A percentile compares a stretch with the other conserved stretches of the same genome.
phyloP scores from a whole-genome alignment of 37 sponge, comb jelly and placozoan genomes.

The Dysidea cf. avara region DNA sequence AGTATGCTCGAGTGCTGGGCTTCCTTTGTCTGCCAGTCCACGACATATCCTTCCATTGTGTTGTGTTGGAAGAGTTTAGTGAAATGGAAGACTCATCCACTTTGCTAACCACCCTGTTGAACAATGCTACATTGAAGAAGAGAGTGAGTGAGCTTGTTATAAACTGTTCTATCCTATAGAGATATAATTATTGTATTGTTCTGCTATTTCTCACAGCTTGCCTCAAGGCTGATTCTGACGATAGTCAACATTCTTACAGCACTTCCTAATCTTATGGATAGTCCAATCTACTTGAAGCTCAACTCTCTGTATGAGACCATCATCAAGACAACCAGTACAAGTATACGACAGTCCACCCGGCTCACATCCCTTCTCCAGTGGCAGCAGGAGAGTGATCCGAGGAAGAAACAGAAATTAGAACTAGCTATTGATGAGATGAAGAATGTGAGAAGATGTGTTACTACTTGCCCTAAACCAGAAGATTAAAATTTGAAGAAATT shows the following conservation, averaged over 20 bases:
- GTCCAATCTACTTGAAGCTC: slow-evolving; percentile 5
- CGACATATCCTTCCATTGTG: not conserved
- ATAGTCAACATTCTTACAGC: slow-evolving; percentile 27
- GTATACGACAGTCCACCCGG: slow-evolving; percentile 23
- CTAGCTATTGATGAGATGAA: slow-evolving; percentile 69
- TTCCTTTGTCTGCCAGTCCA: too few species aligned
- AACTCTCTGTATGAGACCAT: slow-evolving; percentile 39
- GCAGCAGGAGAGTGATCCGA: slow-evolving; percentile 31
- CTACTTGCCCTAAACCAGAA: not conserved
- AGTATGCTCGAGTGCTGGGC: too few species aligned
- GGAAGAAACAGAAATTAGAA: slow-evolving; percentile 52
- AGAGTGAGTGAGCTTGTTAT: too few species aligned
- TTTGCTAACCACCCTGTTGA: too few species aligned
- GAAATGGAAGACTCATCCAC: too few species aligned
- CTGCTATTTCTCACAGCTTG: slow-evolving; percentile 29
- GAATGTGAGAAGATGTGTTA: slow-evolving; percentile 33
- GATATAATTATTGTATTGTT: too few species aligned
- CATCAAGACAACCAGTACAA: slow-evolving; percentile 20
- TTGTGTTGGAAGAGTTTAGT: slow-evolving; percentile 4
- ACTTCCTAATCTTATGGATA: not conserved
- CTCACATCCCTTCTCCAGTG: slow-evolving; percentile 31
- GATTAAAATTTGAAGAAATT: too few species aligned
- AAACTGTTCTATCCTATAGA: too few species aligned
- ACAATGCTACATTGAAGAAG: too few species aligned
- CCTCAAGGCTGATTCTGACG: slow-evolving; percentile 42